phyloP scores from a whole-genome alignment of 2,888 invertebrate species.

The Eupithecia tripunctaria region DNA sequence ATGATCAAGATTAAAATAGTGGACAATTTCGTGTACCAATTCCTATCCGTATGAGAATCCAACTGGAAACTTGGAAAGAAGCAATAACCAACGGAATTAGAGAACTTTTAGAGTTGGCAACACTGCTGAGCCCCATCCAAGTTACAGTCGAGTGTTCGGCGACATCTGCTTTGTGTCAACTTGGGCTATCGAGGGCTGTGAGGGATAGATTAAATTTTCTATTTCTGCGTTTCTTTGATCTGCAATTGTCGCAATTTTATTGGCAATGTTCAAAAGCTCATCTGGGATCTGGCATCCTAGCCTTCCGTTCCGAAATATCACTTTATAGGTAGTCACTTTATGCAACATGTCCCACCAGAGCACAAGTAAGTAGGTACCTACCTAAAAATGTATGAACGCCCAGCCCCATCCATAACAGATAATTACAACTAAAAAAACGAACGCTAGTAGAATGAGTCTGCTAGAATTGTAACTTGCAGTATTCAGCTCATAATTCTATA shows the following conservation, averaged over 20 bases:
- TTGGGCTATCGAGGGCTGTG: slow-evolving; percentile 24
- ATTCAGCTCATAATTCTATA: no score
- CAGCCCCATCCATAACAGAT: no score
- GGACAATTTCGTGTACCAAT: not conserved
- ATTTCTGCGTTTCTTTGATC: slow-evolving; percentile 1
- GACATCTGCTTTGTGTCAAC: slow-evolving; percentile 49
- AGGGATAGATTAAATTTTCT: slow-evolving; percentile 1
- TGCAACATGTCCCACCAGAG: no score
- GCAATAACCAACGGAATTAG: slow-evolving; percentile 39
- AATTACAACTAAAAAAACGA: no score
- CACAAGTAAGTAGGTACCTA: no score
- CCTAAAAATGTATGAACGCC: no score
- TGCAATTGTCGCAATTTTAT: not conserved
- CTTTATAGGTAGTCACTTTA: not conserved
- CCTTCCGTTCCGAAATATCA: not conserved
- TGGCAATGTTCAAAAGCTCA: not conserved
- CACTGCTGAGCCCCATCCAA: slow-evolving; percentile 34
- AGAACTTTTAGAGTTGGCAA: slow-evolving; percentile 39
- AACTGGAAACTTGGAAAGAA: slow-evolving; percentile 33
- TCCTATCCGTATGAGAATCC: slow-evolving; percentile 3
- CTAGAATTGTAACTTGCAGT: no score
- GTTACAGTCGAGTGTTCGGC: slow-evolving; percentile 35
- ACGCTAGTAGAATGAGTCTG: no score
- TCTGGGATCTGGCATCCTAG: not conserved
- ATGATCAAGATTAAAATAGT: slow-evolving; percentile 1